A percentile compares a stretch with the other conserved stretches of the same genome.
phyloP scores from a whole-genome alignment of 2,797 vertebrate species.

The Sebastes nivosus region DNA sequence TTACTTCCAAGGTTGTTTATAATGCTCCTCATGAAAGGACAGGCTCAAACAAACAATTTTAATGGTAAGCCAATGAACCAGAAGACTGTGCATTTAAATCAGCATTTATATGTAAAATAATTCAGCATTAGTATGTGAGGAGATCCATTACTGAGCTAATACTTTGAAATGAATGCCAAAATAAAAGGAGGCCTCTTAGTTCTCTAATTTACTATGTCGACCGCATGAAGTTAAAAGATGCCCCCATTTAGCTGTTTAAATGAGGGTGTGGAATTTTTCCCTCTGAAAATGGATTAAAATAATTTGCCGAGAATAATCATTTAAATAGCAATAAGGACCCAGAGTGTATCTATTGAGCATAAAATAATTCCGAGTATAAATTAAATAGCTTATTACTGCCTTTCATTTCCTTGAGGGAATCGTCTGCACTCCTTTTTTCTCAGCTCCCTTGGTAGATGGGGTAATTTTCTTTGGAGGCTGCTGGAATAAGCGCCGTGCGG shows the following conservation, averaged over 20 bases:
- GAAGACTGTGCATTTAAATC: conserved; percentile 62
- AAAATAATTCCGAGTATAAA: conserved; percentile 87
- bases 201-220: conserved; percentile 82
- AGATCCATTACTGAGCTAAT: conserved; percentile 78
- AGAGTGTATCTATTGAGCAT: conserved; percentile 85
- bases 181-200: conserved; percentile 76
- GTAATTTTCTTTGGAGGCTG: conserved; percentile 83
- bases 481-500: conserved; percentile 76
- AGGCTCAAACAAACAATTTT: conserved; percentile 59
- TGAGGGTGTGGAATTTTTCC: conserved; percentile 82
- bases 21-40: conserved; percentile 49
- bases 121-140: conserved; percentile 72
- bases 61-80: conserved; percentile 55
- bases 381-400: conserved; percentile 88
- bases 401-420: conserved; percentile 82
- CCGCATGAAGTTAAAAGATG: conserved; percentile 83
- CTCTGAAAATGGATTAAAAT: conserved; percentile 89
- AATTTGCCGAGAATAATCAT: conserved; percentile 86
- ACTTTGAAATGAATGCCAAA: conserved; percentile 80
- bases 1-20: conserved; percentile 63
- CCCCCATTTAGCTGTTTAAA: conserved; percentile 86
- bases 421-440: conserved; percentile 70
- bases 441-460: conserved; percentile 71
- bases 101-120: conserved; percentile 79
- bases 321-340: conserved; percentile 86